phyloP scores from a whole-genome alignment of 2,888 invertebrate species.

The Metellina segmentata region DNA sequence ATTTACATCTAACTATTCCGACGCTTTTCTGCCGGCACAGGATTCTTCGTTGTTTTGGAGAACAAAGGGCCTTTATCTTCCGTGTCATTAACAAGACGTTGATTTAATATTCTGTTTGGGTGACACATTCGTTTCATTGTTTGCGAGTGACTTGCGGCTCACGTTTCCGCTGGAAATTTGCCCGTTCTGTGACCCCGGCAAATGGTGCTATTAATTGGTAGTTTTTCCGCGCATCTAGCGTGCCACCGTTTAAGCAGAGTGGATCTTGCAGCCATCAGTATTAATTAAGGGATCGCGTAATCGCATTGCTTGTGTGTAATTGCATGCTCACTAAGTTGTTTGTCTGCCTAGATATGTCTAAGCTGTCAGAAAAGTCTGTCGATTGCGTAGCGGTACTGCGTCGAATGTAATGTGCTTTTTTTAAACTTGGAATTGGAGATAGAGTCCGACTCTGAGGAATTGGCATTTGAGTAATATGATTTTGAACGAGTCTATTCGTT shows the following conservation, averaged over 20 bases:
- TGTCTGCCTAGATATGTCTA: neutral
- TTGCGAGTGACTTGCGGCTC: slow-evolving; percentile 5
- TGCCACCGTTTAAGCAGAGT: slow-evolving; percentile 23
- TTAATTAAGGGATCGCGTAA: slow-evolving; percentile 24
- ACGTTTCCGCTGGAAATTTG: slow-evolving; percentile 17
- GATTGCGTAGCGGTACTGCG: no score
- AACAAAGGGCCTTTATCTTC: neutral
- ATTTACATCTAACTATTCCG: neutral
- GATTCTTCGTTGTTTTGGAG: neutral
- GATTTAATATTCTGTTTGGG: slow-evolving; percentile 41
- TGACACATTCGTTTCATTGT: slow-evolving; percentile 45
- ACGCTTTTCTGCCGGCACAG: no score
- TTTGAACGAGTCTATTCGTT: no score
- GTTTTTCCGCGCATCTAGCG: slow-evolving; percentile 5
- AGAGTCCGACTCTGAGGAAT: no score
- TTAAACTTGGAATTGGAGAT: no score
- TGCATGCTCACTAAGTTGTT: neutral
- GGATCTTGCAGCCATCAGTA: neutral
- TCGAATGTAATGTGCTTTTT: no score
- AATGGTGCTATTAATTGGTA: slow-evolving; percentile 23
- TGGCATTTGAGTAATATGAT: no score
- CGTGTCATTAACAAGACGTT: slow-evolving; percentile 23
- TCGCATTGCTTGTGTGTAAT: neutral
- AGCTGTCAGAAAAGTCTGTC: neutral
- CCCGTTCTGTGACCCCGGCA: neutral